Base-by-base conservation (phyloP, 2,888 invertebrate genomes). In the Arrhopalites spinosus region DNA sequence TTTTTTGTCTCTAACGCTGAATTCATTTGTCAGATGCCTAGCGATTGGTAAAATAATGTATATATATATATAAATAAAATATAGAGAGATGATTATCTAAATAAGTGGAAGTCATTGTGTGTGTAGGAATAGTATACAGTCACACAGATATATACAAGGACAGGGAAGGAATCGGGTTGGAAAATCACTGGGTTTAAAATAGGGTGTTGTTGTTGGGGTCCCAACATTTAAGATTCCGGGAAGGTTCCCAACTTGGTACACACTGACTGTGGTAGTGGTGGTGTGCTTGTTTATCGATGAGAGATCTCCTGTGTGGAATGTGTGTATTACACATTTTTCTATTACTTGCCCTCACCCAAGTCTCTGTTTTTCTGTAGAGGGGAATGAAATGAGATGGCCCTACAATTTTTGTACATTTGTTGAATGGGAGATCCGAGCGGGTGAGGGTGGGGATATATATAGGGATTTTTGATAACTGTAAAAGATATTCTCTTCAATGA, bases 321-420 rank as follows among this genome's bases (percentile, higher is more conserved):
- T 66, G 66, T 36, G 45, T 45, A 43, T 45, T 66, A n/a, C 43
- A 45, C 45, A 47, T 73, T 73, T 73, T 73, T 73, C 63, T 63
- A 29, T 45, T 66, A 66, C 66, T 66, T 23, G 66, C 45, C 66
- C 23, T 66, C 25, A 69, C 50, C 27, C 17, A 17, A 68, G 50
- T 25, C 36, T 11, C 11, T 11, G 5, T 36, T 11, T 11, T 36
- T 11, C 36, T 36, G 43, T 15, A 8, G 30, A 64, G 63, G 73
- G 43, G 47, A 30, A 73, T 11, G 63, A 63, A 23, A 50, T 5
- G 50, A 69, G n/a, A n/a, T 66, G 47, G n/a, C n/a, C n/a, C n/a
- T 50, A 23, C 47, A 47, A 50, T 43, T 20, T 59, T 25, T 8
- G 23, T 59, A 29, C 11, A 15, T 23, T 50, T 25, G 45, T 30